phyloP scores from a whole-genome alignment of 2,797 vertebrate species.

The Myoxocephalus aenaeus region DNA sequence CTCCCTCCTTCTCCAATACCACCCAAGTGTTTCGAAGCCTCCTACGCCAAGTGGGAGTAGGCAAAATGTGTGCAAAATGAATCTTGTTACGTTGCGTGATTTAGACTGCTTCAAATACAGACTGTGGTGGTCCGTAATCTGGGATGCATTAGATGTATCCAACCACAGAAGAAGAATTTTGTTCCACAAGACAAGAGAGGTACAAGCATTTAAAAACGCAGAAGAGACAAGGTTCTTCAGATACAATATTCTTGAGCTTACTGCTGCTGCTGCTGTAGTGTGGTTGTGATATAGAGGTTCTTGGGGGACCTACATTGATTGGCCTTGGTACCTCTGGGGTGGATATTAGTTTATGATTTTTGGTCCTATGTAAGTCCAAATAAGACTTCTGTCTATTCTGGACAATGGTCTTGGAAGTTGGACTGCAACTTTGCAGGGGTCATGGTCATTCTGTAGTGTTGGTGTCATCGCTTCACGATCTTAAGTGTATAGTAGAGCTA shows the following conservation, averaged over 20 bases:
- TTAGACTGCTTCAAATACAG: conserved; percentile 75
- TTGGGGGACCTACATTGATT: neutral
- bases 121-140: conserved; percentile 76
- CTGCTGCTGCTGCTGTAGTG: conserved; percentile 16
- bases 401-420: neutral
- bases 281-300: neutral
- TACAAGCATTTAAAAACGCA: conserved; percentile 42
- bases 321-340: neutral
- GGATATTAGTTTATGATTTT: conserved; percentile 1
- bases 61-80: conserved; percentile 63
- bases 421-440: neutral
- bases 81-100: conserved; percentile 84
- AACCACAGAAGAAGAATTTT: conserved; percentile 60
- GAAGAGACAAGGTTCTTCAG: conserved; percentile 16
- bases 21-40: conserved; percentile 81
- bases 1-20: conserved; percentile 78
- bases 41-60: conserved; percentile 61
- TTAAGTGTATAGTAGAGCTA: neutral
- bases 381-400: neutral
- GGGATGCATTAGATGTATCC: conserved; percentile 67
- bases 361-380: neutral
- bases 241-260: conserved; percentile 3
- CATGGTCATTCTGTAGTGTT: neutral
- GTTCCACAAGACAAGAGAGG: conserved; percentile 50
- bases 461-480: neutral